Evolutionary conservation across 2,888 invertebrate species (phyloP), one percentile per base, ranked within the genome.

Genomic region (Cecidostiba fungosa): DNA sequence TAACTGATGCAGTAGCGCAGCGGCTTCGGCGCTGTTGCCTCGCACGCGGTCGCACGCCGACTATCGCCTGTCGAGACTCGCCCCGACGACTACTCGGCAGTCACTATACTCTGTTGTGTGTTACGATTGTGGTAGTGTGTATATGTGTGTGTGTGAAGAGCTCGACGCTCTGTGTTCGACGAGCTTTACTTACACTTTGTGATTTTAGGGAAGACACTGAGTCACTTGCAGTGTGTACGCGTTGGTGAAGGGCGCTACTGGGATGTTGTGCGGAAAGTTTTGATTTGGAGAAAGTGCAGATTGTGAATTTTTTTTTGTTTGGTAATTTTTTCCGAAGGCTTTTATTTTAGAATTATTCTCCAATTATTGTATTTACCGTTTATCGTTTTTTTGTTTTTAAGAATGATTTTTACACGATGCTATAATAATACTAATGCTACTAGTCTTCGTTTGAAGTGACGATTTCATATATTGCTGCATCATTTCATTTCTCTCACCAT

Each of bases 41-140:
- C 73, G 73, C 47, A 47, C 73, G 73, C 73, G 73, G 73, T 47
- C 73, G 47, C 73, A 47, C 73, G 73, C 73, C 73, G 73, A 73
- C 73, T 73, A 39, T 36, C 8, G 16, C 26, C 66, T 26, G 26
- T 26, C 62, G 62, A 12, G 62, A 62, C 62, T 62, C 62, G 62
- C 1, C 62, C 23, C 62, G 3, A 62, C 54, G 6, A n/a, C 50
- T 10, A 0, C 47, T 50, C 50, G 14, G 16, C 16, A 12, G 4
- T 47, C 1, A 4, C 1, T 14, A 12, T 47, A 8, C 14, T n/a
- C 54, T 19, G 3, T 59, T 16, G 19, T 23, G 59, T 23, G 59
- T 1, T 62, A 26, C 23, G 59, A 10, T n/a, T 59, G 54, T 12
- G 47, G 1, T 3, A 16, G 59, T 26, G 59, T 23, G 59, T 26